Percentiles rank a stretch among this genome's conserved stretches.
Evolutionary conservation across 2,113 vertebrate species (phyloP).

Genomic region (Scortum barcoo): DNA sequence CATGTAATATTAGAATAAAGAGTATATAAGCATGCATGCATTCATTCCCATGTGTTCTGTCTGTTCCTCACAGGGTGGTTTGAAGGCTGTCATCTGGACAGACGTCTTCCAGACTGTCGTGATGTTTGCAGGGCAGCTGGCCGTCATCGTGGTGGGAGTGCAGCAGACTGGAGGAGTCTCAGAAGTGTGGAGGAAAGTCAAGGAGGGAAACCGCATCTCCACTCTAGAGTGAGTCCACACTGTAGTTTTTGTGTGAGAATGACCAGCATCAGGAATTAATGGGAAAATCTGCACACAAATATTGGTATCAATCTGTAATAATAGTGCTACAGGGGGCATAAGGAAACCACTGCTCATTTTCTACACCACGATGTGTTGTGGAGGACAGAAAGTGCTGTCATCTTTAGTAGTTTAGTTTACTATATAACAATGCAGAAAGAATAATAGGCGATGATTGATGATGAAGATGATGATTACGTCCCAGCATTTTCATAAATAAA

Average conservation of each 20-base stretch:
- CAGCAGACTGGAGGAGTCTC: constrained; percentile 86
- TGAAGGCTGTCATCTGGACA: constrained; percentile 93
- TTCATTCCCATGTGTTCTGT: background rate
- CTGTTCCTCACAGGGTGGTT: constrained; percentile 84
- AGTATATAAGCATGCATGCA: background rate
- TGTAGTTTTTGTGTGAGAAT: background rate
- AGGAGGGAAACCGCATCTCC: constrained; percentile 85
- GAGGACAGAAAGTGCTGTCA: background rate
- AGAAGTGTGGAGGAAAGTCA: constrained; percentile 87
- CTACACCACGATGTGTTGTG: background rate
- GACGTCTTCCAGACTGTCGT: constrained; percentile 91
- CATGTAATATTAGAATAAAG: background rate
- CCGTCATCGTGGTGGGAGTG: constrained; percentile 90
- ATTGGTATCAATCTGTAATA: too few relatives aligned
- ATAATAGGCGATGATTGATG: too few relatives aligned
- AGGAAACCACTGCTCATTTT: background rate
- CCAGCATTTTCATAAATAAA: too few relatives aligned
- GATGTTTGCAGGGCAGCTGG: constrained; percentile 90
- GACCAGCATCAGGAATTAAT: background rate
- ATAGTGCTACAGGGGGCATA: background rate
- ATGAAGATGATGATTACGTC: too few relatives aligned
- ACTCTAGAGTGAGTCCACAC: constrained; percentile 87
- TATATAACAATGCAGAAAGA: too few relatives aligned
- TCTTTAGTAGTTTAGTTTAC: too few relatives aligned
- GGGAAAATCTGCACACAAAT: background rate